Evolutionary conservation across 2,888 invertebrate species (phyloP).

Genomic region (Gari tellinella): DNA sequence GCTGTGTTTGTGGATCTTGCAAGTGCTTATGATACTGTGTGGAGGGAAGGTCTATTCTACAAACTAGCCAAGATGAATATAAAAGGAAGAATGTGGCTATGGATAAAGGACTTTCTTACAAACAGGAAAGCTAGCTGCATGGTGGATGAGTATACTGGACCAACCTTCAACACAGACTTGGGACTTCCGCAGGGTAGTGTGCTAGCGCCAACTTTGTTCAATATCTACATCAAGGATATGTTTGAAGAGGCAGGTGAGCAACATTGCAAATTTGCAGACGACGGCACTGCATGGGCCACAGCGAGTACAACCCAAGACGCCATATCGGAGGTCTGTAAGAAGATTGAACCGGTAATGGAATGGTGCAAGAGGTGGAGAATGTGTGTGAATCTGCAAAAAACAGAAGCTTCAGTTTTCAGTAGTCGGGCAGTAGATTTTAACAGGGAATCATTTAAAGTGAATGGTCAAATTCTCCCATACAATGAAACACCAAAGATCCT

Average conservation of each 20-base stretch:
- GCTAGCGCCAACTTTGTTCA: not conserved
- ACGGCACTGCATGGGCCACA: slow-evolving; percentile 12
- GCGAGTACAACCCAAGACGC: not conserved
- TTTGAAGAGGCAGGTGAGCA: not conserved
- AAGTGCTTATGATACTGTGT: too few species aligned
- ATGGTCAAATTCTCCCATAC: not conserved
- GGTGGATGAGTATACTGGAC: slow-evolving; percentile 4
- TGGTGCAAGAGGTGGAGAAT: slow-evolving; percentile 11
- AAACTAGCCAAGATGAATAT: not conserved
- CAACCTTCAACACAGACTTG: not conserved
- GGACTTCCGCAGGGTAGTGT: slow-evolving; percentile 10
- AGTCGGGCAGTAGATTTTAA: not conserved
- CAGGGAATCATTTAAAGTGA: slow-evolving; percentile 2
- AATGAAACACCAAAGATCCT: slow-evolving; percentile 8
- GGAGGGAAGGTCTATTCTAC: too few species aligned
- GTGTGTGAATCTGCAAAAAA: slow-evolving; percentile 7
- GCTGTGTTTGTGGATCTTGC: too few species aligned
- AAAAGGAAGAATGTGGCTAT: too few species aligned
- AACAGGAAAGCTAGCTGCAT: not conserved
- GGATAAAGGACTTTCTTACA: not conserved
- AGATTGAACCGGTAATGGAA: not conserved
- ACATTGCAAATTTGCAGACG: slow-evolving; percentile 18
- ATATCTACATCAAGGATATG: slow-evolving; percentile 21
- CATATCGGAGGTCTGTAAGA: slow-evolving; percentile 4
- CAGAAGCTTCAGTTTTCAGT: slow-evolving; percentile 16